Evolutionary conservation across 2,888 invertebrate species (phyloP), one percentile per base, ranked within the genome.

Genomic region (Julus scanicus): DNA sequence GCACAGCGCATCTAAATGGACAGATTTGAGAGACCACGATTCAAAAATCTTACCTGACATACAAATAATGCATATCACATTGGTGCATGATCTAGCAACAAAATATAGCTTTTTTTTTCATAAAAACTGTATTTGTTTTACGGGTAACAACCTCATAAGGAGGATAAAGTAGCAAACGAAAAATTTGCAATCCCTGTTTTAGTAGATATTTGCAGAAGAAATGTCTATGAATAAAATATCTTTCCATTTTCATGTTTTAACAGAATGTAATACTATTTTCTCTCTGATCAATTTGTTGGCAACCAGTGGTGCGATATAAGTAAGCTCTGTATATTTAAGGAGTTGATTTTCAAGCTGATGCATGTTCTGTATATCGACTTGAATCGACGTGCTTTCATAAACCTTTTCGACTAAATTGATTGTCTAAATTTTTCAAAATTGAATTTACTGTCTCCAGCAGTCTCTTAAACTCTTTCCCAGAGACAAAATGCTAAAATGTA

Each of bases 401-500:
- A 80, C 80, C 80, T 37, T 13, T 80, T 37, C 80, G 80, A 80
- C 80, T 80, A 80, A 80, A 37, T 80, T 80, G 80, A 80, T 80
- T 80, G 80, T 80, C 80, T 80, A 80, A 37, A 80, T 80, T 80
- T 80, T 44, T 13, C 6, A 29, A 80, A 80, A 80, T 80, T 80
- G 80, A 80, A 80, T 80, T 80, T 80, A 80, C 80, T 37, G 37
- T 37, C 80, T 80, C 80, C 80, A 80, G 13, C 80, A 13, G 80
- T 80, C 80, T 80, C 80, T 13, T 9, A 80, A 80, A 80, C 80
- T 80, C 80, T 37, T 80, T 80, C 9, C 29, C 71, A 71, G 71
- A 29, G 71, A 63, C 63, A n/a, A 29, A n/a, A 20, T 37, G 80
- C 29, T 80, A 80, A 80, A 80, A 80, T 80, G 80, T 37, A 80